These are phyloP conservation scores for Gasteruption jaculator DNA, from an alignment of 2,888 invertebrate species.

Conservation along the genomic window DNA sequence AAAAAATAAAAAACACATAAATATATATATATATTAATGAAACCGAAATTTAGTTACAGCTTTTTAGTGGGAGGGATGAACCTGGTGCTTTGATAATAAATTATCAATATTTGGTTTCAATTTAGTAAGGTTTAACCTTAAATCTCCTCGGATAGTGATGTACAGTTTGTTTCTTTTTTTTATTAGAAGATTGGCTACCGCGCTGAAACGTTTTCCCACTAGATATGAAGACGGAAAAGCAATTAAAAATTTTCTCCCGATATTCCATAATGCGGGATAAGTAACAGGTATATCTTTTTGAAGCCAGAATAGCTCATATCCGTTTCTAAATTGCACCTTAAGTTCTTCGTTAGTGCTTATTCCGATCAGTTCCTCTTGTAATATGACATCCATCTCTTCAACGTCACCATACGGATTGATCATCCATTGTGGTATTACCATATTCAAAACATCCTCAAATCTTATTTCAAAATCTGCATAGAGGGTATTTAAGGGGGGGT, in stretches of 20 bases:
- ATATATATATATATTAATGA: too few species aligned
- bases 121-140: slow-evolving; percentile 29
- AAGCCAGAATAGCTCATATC: slow-evolving; percentile 30
- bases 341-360: slow-evolving; percentile 29
- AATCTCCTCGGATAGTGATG: slow-evolving; percentile 27
- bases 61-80: slow-evolving; percentile 22
- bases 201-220: slow-evolving; percentile 25
- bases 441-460: slow-evolving; percentile 33
- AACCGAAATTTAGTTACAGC: too few species aligned
- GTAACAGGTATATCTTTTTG: slow-evolving; percentile 25
- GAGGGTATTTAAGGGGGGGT: slow-evolving; percentile 19
- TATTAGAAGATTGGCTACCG: slow-evolving; percentile 21
- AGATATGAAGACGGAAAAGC: slow-evolving; percentile 27
- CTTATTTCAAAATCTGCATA: slow-evolving; percentile 28
- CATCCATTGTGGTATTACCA: slow-evolving; percentile 28
- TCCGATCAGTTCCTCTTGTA: slow-evolving; percentile 28
- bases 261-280: slow-evolving; percentile 28
- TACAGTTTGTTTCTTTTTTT: slow-evolving; percentile 25
- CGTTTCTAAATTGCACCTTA: slow-evolving; percentile 28
- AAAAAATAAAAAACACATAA: too few species aligned
- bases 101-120: slow-evolving; percentile 30
- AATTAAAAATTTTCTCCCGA: slow-evolving; percentile 26
- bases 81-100: slow-evolving; percentile 27
- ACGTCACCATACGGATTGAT: slow-evolving; percentile 26
- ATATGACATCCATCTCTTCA: slow-evolving; percentile 25